phyloP scores from a whole-genome alignment of 2,888 invertebrate species.

The Hemistola chrysoprasaria region DNA sequence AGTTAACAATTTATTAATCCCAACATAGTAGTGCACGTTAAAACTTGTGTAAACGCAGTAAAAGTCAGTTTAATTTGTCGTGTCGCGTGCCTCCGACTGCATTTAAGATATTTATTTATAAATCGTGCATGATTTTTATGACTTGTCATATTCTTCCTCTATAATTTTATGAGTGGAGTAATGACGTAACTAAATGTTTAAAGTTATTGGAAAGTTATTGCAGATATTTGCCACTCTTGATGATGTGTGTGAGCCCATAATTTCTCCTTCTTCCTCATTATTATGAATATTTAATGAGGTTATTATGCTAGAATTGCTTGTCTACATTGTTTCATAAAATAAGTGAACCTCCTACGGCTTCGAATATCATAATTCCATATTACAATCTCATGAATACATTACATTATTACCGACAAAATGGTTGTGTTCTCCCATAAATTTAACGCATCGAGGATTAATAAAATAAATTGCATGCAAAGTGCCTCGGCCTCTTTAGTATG shows the following conservation, averaged over 20 bases:
- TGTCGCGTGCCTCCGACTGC: constrained; percentile 8
- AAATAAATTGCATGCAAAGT: constrained; percentile 65
- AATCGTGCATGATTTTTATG: neutral
- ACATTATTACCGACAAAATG: constrained; percentile 14
- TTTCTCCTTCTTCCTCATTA: too few relatives aligned
- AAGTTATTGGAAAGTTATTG: too few relatives aligned
- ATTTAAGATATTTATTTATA: constrained; percentile 11
- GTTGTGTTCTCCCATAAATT: constrained; percentile 16
- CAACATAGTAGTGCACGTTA: constrained; percentile 14
- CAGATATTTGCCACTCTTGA: too few relatives aligned
- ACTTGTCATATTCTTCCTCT: too few relatives aligned
- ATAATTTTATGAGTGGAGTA: too few relatives aligned
- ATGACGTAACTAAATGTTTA: too few relatives aligned
- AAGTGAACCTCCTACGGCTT: constrained; percentile 5
- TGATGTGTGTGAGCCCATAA: too few relatives aligned
- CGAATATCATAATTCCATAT: constrained; percentile 9
- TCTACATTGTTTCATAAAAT: constrained; percentile 4
- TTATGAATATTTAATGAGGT: neutral
- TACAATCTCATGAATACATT: constrained; percentile 11
- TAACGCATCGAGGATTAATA: constrained; percentile 36
- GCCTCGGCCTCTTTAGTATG: constrained; percentile 35
- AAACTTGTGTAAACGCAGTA: constrained; percentile 9
- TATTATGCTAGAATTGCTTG: neutral
- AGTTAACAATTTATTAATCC: constrained; percentile 13
- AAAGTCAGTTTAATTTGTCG: constrained; percentile 16